Percentiles rank a stretch among this genome's conserved stretches.
These are phyloP conservation scores for Tetragonisca angustula DNA, from an alignment of 2,888 invertebrate genomes.

Conservation along the genomic window DNA sequence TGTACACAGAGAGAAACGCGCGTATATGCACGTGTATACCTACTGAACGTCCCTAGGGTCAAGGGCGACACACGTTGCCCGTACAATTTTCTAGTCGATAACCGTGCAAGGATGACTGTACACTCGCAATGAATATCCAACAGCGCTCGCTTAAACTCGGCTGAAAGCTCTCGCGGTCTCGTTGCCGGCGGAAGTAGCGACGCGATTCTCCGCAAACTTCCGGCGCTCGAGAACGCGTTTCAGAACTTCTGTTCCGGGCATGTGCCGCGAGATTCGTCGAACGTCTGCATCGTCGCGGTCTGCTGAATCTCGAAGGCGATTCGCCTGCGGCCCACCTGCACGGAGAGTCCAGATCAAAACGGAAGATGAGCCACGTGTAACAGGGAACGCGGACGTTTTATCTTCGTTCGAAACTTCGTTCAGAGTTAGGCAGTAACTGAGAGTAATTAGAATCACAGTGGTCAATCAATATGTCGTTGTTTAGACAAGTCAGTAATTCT, in stretches of 20 bases:
- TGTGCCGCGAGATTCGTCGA: slow-evolving; percentile 39
- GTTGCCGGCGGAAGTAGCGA: slow-evolving; percentile 5
- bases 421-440: too few relatives aligned
- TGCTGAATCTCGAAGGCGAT: slow-evolving; percentile 37
- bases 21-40: slow-evolving; percentile 30
- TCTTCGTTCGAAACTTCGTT: too few relatives aligned
- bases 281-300: slow-evolving; percentile 48
- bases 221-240: neutral
- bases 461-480: too few relatives aligned
- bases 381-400: neutral
- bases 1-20: neutral
- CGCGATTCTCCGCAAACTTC: neutral
- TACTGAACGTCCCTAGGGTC: slow-evolving; percentile 61
- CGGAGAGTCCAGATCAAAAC: slow-evolving; percentile 12
- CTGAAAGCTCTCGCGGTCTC: slow-evolving; percentile 19
- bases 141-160: neutral
- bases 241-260: slow-evolving; percentile 41
- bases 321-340: slow-evolving; percentile 39
- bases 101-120: slow-evolving; percentile 73
- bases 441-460: too few relatives aligned
- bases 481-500: too few relatives aligned
- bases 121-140: slow-evolving; percentile 47
- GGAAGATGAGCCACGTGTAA: too few relatives aligned
- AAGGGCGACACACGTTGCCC: slow-evolving; percentile 60
- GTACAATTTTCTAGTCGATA: slow-evolving; percentile 70